Evolutionary conservation across 1,140 invertebrate genomes (phyloP), one percentile per base, ranked within the genome.

Genomic region (Drosophila leontia): DNA sequence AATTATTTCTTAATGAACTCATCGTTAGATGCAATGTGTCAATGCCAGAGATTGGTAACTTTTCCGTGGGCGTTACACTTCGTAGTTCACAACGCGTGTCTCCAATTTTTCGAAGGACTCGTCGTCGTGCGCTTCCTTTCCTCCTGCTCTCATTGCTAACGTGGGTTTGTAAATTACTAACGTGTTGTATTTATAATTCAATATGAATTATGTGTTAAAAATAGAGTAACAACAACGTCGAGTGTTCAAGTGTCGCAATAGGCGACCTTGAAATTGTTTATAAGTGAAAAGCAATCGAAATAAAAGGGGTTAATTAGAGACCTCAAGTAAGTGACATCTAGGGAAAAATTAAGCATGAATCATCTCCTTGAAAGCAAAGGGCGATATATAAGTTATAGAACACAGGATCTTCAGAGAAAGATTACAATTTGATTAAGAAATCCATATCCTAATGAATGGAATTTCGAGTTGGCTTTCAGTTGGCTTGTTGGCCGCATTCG

Each of bases 131-230:
- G 44, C 67, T 23, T 37, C 44, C 9, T 7, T 12, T 8, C 11
- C 37, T 23, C 2, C 15, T 6, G 3, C 1, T 37, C 26, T 3
- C 29, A 12, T 5, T 6, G 29, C 15, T 23, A 23, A 32, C 23
- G 32, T 45, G 12, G 23, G 37, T 26, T 56, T 69, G 48, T 60
- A 77, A 77, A 69, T 56, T 61, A 69, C 32, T 77, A 77, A 69
- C 57, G 50, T 35, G 34, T 41, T 60, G 44, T 77, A 77, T 77
- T 77, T 77, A 77, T 77, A 78, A 77, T 77, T 77, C 42, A 77
- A 77, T 77, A 61, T 60, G 50, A 77, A 56, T 69, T 77, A 77
- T 77, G 74, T 59, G 56, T 42, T 77, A 77, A 77, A 77, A 77
- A 77, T 77, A 77, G 74, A 39, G 23, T 39, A 51, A 35, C 39